Evolutionary conservation across 2,113 vertebrate species (phyloP).

Genomic region (Pagrus major): DNA sequence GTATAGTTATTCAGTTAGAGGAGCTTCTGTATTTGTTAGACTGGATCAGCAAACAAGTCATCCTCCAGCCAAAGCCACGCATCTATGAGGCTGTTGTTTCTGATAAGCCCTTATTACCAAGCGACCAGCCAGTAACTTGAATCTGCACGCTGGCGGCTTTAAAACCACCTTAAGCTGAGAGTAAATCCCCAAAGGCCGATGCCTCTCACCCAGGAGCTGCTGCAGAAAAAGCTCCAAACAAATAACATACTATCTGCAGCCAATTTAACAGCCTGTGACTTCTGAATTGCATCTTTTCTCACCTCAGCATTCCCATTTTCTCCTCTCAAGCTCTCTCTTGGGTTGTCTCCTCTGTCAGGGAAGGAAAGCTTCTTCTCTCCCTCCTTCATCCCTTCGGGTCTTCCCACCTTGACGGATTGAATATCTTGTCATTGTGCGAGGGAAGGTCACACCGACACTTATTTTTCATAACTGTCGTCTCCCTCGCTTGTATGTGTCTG

Average conservation of each 20-base stretch:
- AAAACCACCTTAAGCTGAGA: constrained; percentile 61
- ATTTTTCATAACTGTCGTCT: constrained; percentile 32
- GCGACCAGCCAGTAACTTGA: constrained; percentile 22
- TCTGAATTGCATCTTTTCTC: constrained; percentile 20
- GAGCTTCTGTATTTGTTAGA: neutral
- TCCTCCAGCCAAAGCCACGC: neutral
- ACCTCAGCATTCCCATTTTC: constrained; percentile 8
- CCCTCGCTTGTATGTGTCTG: neutral
- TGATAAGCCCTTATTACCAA: constrained; percentile 40
- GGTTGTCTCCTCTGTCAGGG: neutral
- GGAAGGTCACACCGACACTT: constrained; percentile 38
- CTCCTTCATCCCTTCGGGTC: neutral
- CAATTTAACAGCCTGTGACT: constrained; percentile 52
- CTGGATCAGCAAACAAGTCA: constrained; percentile 22
- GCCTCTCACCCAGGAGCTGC: constrained; percentile 32
- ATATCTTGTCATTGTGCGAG: constrained; percentile 41
- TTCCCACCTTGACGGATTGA: constrained; percentile 31
- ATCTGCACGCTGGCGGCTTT: constrained; percentile 31
- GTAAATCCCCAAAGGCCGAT: constrained; percentile 58
- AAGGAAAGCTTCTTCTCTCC: constrained; percentile 4
- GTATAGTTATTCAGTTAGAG: neutral
- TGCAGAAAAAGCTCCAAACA: constrained; percentile 37
- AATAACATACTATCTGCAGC: constrained; percentile 30
- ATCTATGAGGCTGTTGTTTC: constrained; percentile 35
- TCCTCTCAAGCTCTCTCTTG: neutral